Conservation (phyloP, 92 coral and sea anemone genomes). For the Umimayanthus kanabou region DNA sequence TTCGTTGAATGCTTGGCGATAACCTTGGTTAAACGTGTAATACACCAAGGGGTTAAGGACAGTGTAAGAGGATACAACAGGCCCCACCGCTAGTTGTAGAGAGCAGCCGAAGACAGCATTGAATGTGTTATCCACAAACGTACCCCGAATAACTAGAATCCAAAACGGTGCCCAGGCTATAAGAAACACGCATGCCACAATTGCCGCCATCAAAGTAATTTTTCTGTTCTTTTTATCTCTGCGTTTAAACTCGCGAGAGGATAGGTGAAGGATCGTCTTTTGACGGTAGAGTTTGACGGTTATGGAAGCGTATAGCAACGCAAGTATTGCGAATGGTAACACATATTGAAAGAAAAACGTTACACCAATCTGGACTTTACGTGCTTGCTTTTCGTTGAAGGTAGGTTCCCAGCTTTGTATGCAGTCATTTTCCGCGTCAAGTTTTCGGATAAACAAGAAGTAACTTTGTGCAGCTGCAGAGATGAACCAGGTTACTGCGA, state of each 20-base stretch:
- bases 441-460: neutral
- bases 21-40: conserved; percentile 56
- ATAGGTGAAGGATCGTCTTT: conserved; percentile 38
- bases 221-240: conserved; percentile 56
- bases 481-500: conserved; percentile 57
- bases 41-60: conserved; percentile 69
- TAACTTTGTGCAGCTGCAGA: conserved; percentile 42
- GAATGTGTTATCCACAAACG: neutral
- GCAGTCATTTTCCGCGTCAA: neutral
- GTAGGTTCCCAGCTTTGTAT: conserved; percentile 42
- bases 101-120: conserved; percentile 27
- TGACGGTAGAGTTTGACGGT: conserved; percentile 50
- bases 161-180: conserved; percentile 70
- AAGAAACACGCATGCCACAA: conserved; percentile 58
- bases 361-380: conserved; percentile 32
- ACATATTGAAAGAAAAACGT: conserved; percentile 67
- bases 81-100: conserved; percentile 50
- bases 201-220: conserved; percentile 59
- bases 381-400: conserved; percentile 33
- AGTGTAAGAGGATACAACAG: conserved; percentile 55
- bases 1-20: conserved; percentile 55
- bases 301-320: conserved; percentile 58
- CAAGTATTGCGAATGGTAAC: conserved; percentile 51
- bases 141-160: conserved; percentile 6
- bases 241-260: conserved; percentile 29